A percentile compares a stretch with the other conserved stretches of the same genome.
phyloP scores from a whole-genome alignment of 2,888 invertebrate species.

The Sminthurinus aureus region DNA sequence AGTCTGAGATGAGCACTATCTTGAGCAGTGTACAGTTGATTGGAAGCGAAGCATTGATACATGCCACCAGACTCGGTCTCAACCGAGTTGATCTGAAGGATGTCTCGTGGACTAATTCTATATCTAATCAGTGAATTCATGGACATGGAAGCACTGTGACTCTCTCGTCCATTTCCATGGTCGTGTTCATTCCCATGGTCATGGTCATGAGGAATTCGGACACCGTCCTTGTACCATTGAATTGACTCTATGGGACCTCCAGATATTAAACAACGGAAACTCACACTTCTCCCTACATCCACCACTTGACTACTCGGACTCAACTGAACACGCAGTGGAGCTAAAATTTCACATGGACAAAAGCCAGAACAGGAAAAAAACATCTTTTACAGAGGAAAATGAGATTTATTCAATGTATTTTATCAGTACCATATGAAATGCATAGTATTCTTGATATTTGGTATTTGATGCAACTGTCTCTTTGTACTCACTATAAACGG shows the following conservation, averaged over 20 bases:
- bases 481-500: slow-evolving; percentile 73
- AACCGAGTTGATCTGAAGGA: slow-evolving; percentile 28
- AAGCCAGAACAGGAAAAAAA: not conserved
- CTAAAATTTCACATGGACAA: slow-evolving; percentile 66
- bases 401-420: too few species aligned
- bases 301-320: slow-evolving; percentile 70
- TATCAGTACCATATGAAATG: too few species aligned
- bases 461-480: not conserved
- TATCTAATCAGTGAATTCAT: slow-evolving; percentile 6
- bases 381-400: not conserved
- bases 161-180: not conserved
- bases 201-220: slow-evolving; percentile 8
- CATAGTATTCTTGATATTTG: too few species aligned
- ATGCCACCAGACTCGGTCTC: slow-evolving; percentile 79
- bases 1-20: slow-evolving; percentile 81
- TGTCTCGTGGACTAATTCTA: slow-evolving; percentile 32
- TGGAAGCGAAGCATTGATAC: slow-evolving; percentile 89
- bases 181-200: not conserved
- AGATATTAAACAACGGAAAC: slow-evolving; percentile 84
- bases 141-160: not conserved
- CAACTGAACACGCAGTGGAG: slow-evolving; percentile 80
- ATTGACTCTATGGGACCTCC: slow-evolving; percentile 85
- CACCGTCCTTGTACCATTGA: slow-evolving; percentile 81
- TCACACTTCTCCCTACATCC: slow-evolving; percentile 83
- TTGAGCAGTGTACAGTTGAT: slow-evolving; percentile 79